Percentiles rank a stretch among this genome's conserved stretches.
phyloP scores from a whole-genome alignment of 1,140 invertebrate species.

The Gryon sp. region DNA sequence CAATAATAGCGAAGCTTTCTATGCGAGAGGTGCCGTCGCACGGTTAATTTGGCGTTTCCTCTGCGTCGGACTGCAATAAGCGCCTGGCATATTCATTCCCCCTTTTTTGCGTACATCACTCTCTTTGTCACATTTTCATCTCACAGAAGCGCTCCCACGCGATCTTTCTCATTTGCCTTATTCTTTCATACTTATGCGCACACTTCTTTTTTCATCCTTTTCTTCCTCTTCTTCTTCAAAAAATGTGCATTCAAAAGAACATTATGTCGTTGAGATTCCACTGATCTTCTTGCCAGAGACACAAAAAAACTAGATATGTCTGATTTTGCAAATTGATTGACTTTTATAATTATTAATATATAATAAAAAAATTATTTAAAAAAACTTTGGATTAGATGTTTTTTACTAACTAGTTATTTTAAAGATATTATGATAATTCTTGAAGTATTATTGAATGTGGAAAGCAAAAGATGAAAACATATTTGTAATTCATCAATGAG shows the following conservation, averaged over 20 bases:
- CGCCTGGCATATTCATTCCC: conserved; percentile 58
- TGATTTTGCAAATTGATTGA: too few relatives aligned
- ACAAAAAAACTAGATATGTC: too few relatives aligned
- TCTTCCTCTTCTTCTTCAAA: conserved; percentile 3
- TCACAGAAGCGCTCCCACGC: conserved; percentile 38
- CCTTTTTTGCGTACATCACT: conserved; percentile 56
- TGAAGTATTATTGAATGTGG: too few relatives aligned
- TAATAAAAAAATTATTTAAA: too few relatives aligned
- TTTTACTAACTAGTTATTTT: too few relatives aligned
- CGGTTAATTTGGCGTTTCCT: conserved; percentile 64
- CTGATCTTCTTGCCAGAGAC: background rate
- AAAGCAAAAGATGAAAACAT: too few relatives aligned
- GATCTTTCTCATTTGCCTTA: conserved; percentile 36
- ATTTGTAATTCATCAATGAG: too few relatives aligned
- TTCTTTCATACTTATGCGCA: conserved; percentile 19
- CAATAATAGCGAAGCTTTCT: conserved; percentile 57
- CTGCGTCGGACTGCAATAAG: conserved; percentile 54
- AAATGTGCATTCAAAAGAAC: conserved; percentile 33
- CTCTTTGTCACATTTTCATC: conserved; percentile 61
- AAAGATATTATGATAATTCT: too few relatives aligned
- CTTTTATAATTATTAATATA: too few relatives aligned
- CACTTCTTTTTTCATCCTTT: background rate
- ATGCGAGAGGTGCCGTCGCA: conserved; percentile 50
- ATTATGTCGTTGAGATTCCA: conserved; percentile 1
- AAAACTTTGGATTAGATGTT: too few relatives aligned